These are phyloP conservation scores for Abscondita cerata DNA, from an alignment of 2,888 invertebrate species.

Conservation along the genomic window DNA sequence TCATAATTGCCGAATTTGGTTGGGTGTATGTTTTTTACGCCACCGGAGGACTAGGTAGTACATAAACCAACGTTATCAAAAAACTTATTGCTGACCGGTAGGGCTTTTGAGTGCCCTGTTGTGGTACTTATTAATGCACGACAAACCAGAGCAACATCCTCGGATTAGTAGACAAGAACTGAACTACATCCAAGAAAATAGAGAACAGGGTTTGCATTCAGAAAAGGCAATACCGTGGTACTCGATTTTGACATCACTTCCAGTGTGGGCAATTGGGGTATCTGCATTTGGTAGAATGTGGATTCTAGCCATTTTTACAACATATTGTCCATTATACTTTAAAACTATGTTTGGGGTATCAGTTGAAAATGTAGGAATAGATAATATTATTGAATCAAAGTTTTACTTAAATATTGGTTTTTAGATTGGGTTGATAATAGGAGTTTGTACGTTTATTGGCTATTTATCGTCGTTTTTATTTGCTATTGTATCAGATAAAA, in stretches of 20 bases:
- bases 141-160: too few relatives aligned
- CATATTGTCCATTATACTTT: background rate
- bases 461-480: background rate
- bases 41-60: background rate
- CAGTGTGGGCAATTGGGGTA: background rate
- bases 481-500: background rate
- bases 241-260: background rate
- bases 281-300: conserved; percentile 1
- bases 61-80: too few relatives aligned
- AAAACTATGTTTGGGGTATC: background rate
- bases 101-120: background rate
- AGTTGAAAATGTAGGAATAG: background rate
- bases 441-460: background rate
- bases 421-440: too few relatives aligned
- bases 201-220: too few relatives aligned
- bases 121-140: background rate
- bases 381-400: too few relatives aligned
- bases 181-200: background rate
- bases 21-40: background rate
- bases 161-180: background rate
- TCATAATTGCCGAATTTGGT: background rate
- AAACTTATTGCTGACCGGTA: background rate
- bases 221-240: background rate
- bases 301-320: background rate
- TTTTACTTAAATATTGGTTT: too few relatives aligned